Conservation (phyloP, 2,113 vertebrate genomes). For the Sorex araneus region DNA sequence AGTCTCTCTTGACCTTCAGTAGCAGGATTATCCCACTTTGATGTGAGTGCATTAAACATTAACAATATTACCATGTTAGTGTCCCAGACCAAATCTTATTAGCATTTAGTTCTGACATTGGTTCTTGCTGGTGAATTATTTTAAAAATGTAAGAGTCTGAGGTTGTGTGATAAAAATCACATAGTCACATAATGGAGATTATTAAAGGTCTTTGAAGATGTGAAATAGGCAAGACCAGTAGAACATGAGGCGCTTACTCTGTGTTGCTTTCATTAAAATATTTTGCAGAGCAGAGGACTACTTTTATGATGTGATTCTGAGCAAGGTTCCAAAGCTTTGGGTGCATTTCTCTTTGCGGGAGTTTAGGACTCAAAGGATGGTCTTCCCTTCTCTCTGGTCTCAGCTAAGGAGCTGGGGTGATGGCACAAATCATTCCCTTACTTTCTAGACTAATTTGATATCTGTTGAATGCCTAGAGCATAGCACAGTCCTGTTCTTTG, state of each 20-base stretch:
- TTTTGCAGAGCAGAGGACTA: constrained; percentile 43
- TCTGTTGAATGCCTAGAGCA: not conserved
- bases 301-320: constrained; percentile 63
- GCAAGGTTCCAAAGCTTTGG: not conserved
- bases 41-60: constrained; percentile 62
- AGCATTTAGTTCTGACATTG: constrained; percentile 78
- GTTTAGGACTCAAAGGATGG: not conserved
- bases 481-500: not conserved
- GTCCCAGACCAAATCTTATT: constrained; percentile 66
- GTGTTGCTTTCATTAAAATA: constrained; percentile 74
- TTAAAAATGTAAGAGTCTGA: constrained; percentile 66
- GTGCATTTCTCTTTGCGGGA: not conserved
- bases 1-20: constrained; percentile 34
- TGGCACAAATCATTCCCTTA: not conserved
- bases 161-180: constrained; percentile 78
- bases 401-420: not conserved
- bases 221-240: constrained; percentile 44
- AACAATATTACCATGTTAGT: constrained; percentile 63
- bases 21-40: constrained; percentile 58
- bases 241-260: not conserved
- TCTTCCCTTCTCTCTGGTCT: not conserved
- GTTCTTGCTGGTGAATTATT: constrained; percentile 76
- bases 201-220: constrained; percentile 75
- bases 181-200: constrained; percentile 59
- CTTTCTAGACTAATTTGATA: not conserved